These are phyloP conservation scores for Malurus melanocephalus DNA, from an alignment of 2,113 vertebrate genomes.

Conservation along the genomic window DNA sequence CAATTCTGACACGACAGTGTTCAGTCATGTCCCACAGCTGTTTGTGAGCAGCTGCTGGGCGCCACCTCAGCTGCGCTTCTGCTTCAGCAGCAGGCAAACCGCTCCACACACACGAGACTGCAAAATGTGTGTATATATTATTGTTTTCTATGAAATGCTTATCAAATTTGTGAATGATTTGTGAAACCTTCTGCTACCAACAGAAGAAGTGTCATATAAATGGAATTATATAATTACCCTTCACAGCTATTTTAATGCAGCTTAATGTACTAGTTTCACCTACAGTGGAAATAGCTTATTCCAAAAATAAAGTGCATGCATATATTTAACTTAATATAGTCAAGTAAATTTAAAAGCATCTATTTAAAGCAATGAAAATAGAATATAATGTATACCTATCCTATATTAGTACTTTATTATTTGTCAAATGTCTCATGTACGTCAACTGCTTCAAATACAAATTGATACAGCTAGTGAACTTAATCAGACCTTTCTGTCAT, in stretches of 20 bases:
- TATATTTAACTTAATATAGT: background rate
- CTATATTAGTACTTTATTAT: background rate
- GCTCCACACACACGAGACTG: background rate
- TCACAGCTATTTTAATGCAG: conserved; percentile 21
- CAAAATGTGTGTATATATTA: background rate
- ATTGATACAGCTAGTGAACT: background rate
- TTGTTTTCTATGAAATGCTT: background rate
- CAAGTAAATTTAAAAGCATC: background rate
- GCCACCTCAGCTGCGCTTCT: conserved; percentile 28
- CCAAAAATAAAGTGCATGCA: conserved; percentile 34
- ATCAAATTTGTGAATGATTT: conserved; percentile 15
- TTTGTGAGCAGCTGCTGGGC: background rate
- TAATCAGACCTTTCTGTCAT: background rate
- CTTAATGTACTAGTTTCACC: background rate
- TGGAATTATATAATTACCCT: conserved; percentile 30
- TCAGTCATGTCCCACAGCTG: background rate
- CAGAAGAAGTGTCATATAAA: background rate
- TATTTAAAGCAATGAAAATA: conserved; percentile 19
- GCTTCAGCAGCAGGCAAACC: background rate
- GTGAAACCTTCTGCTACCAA: conserved; percentile 25
- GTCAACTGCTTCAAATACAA: background rate
- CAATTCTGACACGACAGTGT: background rate
- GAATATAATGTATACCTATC: background rate
- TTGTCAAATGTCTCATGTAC: background rate
- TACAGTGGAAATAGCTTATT: background rate